Base-by-base conservation (phyloP, 2,113 vertebrate genomes). In the Atherinomorus stipes region DNA sequence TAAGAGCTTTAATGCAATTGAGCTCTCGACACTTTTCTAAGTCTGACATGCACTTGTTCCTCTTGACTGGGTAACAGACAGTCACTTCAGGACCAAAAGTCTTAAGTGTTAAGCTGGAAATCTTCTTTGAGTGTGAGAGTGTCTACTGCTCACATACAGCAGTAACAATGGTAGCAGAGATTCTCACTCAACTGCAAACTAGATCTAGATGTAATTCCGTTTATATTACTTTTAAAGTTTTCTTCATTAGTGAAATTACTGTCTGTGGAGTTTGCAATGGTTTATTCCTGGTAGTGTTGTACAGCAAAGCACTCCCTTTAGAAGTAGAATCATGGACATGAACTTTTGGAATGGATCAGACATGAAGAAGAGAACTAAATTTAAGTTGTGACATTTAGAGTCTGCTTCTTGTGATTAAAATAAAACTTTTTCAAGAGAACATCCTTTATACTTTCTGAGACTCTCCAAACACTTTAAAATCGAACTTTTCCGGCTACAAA, bases 1-100 rank as follows among this genome's bases (percentile, higher is more conserved):
- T 88, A 91, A 92, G 88, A 88, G 90, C 91, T 90, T 91, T 91
- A 91, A 92, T 93, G 91, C 90, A 92, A 91, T 91, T 91, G 91
- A 91, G 91, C 90, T 86, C 80, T 83, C 80, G 31, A 85, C 89
- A 89, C 88, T 91, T 93, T 90, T 87, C 83, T 81, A 86, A 90
- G 88, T 90, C 88, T 89, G 90, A 91, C 90, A 92, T 90, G 53
- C 84, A 85, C 90, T 91, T 89, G 91, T 93, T 93, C 90, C 91
- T 90, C 91, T 93, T 91, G 86, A 89, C 87, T 93, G 92, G 79
- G 77, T 73, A 83, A 84, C 89, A 90, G 88, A 90, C 88, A 89
- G 83, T 92, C 87, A 89, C 91, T 90, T 88, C 86, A 89, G 88
- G 84, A 92, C 79, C 83, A 81, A 59, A 84, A 85, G 87, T 88